phyloP scores from a whole-genome alignment of 2,113 vertebrate species.

The Catagonus wagneri region DNA sequence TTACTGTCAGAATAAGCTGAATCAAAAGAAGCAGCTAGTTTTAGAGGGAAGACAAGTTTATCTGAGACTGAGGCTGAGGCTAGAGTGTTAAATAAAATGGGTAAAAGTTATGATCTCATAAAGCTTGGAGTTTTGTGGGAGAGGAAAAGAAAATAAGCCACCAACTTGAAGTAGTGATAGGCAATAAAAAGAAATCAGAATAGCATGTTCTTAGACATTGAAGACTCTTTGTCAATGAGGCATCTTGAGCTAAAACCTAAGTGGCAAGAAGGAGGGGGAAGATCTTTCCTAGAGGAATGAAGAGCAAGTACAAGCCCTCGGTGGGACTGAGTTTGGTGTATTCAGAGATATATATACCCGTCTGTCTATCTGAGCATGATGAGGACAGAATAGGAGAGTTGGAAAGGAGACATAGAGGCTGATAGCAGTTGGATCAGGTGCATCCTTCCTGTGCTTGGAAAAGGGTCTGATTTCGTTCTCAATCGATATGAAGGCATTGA shows the following conservation, averaged over 20 bases:
- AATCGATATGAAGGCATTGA: not conserved
- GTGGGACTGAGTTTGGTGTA: not conserved
- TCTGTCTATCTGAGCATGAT: not conserved
- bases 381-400: not conserved
- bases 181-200: not conserved
- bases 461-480: conserved; percentile 39
- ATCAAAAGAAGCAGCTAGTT: not conserved
- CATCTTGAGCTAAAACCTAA: not conserved
- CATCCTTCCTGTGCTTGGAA: not conserved
- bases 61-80: not conserved
- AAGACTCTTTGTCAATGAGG: not conserved
- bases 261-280: not conserved
- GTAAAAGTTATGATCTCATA: not conserved
- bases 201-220: not conserved
- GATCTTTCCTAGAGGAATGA: not conserved
- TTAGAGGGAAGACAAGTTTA: not conserved
- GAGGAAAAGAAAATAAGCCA: not conserved
- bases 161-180: not conserved
- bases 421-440: not conserved
- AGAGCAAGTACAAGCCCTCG: not conserved
- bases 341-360: not conserved
- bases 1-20: not conserved
- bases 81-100: not conserved
- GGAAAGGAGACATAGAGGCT: not conserved
- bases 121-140: not conserved